Base-by-base conservation (phyloP, 2,113 vertebrate genomes). In the Pyrgilauda ruficollis region DNA sequence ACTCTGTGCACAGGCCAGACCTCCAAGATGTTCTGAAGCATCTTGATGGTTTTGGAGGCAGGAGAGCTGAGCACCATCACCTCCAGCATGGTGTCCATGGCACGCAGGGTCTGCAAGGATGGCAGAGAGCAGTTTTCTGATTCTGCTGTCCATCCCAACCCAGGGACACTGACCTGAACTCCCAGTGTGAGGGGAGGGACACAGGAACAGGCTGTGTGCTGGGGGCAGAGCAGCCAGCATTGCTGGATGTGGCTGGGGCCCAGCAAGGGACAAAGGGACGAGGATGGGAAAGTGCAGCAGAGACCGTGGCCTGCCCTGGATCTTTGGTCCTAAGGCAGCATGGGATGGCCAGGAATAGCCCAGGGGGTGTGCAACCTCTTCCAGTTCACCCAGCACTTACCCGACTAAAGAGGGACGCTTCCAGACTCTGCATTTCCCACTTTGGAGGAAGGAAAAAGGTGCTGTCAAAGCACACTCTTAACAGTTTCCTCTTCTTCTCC, bases 361-460 rank as follows among this genome's bases (percentile, higher is more conserved):
- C 27, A 5, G n/a, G 37, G 27, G 14, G n/a, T 33, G 37, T 4
- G 12, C 17, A 24, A 44, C 44, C 41, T 76, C 39, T 35, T 6
- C 7, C 5, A 21, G 74, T 28, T 70, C 55, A 22, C 19, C 26
- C 55, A 47, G 43, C 43, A 46, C 26, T 37, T 37, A 47, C 55
- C 9, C 1, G 14, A 58, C 6, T 10, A 46, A 5, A 56, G 14
- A 58, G 18, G 11, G 43, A 30, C 0, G 3, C 56, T 35, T 75
- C 41, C 27, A 6, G 33, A 18, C 33, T 46, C 4, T 0, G 7
- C 56, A 76, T 59, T 61, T 61, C 21, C 11, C 1, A 1, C 0
- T 10, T 13, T 24, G 73, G n/a, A 39, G 3, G 56, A 61, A 76
- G 56, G n/a, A 46, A 59, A 30, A 75, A 59, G 19, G 23, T 17